Evolutionary conservation across 2,113 vertebrate species (phyloP), one percentile per base, ranked within the genome.

Genomic region (Canis aureus): DNA sequence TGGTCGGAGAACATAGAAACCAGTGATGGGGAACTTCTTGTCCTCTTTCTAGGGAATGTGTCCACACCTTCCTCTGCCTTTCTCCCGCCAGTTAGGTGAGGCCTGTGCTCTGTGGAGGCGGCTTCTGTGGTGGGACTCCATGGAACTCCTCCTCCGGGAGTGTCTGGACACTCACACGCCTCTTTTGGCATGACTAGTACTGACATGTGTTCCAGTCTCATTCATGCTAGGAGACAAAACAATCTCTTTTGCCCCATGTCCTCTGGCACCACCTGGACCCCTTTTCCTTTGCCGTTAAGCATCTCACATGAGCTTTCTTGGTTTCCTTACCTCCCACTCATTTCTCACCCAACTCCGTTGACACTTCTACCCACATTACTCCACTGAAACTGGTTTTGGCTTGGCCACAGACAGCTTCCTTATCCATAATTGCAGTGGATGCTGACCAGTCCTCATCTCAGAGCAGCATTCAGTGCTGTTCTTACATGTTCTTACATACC

Each of bases 51-150:
- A 12, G 23, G 4, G 20, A 13, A 4, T 10, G n/a, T 0, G 1
- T 22, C 20, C 11, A 32, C 49, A 0, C 25, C 87, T 23, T 4
- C 7, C 27, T 60, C 38, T 67, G 35, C 20, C n/a, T 53, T 53
- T 17, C 4, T 6, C 62, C 55, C 3, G 5, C 16, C 38, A 2
- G n/a, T 27, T 43, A 10, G 76, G 23, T 15, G n/a, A 64, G 16
- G 49, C 2, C 32, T 8, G 55, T 4, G 1, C 11, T n/a, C 35
- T 79, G 29, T 29, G 43, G 25, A 49, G n/a, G 35, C 78, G 17
- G 2, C 12, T 43, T 66, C 29, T 49, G 0, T 66, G 76, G 67
- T 1, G 22, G n/a, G 89, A 6, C 2, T 3, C 64, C 8, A 0
- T 22, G 89, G 49, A 12, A 57, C 53, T 43, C 49, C 20, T n/a